A percentile compares a stretch with the other conserved stretches of the same genome.
Evolutionary conservation across 2,797 vertebrate species (phyloP).

Genomic region (Lutjanus argentimaculatus): DNA sequence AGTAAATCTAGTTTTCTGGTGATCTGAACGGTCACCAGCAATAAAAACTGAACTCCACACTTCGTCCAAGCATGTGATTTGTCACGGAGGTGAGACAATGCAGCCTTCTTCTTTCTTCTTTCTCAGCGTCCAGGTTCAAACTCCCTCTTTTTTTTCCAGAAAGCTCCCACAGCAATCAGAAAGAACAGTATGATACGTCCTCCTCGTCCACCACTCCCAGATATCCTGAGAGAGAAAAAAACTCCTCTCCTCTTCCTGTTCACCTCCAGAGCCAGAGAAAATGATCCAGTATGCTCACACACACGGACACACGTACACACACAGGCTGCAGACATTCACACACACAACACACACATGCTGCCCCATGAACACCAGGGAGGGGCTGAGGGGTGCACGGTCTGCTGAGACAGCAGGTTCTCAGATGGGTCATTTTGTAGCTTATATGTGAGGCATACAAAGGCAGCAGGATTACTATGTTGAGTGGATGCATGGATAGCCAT

Average conservation of each 20-base stretch:
- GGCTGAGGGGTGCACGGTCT: conserved; percentile 56
- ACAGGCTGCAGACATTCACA: conserved; percentile 55
- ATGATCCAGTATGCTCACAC: conserved; percentile 54
- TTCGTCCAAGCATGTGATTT: conserved; percentile 43
- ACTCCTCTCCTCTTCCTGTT: conserved; percentile 73
- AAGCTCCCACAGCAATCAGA: conserved; percentile 42
- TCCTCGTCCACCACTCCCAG: conserved; percentile 51
- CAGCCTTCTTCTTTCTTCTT: conserved; percentile 3
- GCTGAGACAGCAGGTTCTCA: conserved; percentile 78
- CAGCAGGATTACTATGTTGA: conserved; percentile 67
- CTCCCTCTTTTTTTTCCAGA: conserved; percentile 54
- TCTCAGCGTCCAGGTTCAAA: conserved; percentile 51
- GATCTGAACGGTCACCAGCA: conserved; percentile 30
- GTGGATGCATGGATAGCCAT: conserved; percentile 66
- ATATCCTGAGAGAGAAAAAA: conserved; percentile 55
- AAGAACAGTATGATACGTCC: conserved; percentile 44
- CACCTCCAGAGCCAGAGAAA: conserved; percentile 59
- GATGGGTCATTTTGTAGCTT: conserved; percentile 76
- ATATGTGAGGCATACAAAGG: conserved; percentile 79
- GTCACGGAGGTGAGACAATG: conserved; percentile 33
- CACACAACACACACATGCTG: conserved; percentile 56
- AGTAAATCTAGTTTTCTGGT: conserved; percentile 29
- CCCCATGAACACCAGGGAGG: conserved; percentile 66
- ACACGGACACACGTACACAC: conserved; percentile 59
- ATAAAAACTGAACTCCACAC: conserved; percentile 39